Evolutionary conservation across 2,888 invertebrate species (phyloP), one percentile per base, ranked within the genome.

Genomic region (Rhodophaea formosa): DNA sequence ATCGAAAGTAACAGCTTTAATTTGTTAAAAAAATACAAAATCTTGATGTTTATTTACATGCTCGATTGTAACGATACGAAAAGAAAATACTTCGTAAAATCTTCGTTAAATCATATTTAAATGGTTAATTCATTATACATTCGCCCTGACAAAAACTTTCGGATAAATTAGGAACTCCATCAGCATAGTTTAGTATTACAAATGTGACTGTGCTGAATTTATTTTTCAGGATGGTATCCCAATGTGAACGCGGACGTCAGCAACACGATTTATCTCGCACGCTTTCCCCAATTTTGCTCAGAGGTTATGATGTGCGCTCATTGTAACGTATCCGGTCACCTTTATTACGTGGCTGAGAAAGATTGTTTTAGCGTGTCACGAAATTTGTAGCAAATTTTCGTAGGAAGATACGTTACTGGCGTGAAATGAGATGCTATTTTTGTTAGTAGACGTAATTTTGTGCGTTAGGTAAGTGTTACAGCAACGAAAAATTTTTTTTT

Each of bases 211-310:
- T n/a, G n/a, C n/a, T n/a, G n/a, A n/a, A n/a, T n/a, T n/a, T n/a
- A n/a, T n/a, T n/a, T n/a, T n/a, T n/a, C n/a, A n/a, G n/a, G n/a
- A n/a, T n/a, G 53, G 61, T 61, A 61, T 46, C 61, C 55, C 30
- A 59, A 55, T 75, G 51, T 69, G 68, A 69, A 74, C 70, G 58
- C 29, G 57, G 49, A 64, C 61, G 67, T 68, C 60, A 70, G 67
- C 68, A 73, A 74, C 70, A 63, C 69, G 74, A 82, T 81, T 79
- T 81, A 79, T 81, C 72, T 73, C 77, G 69, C 73, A 75, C 75
- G 71, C 64, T 80, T 81, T 78, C 76, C 77, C 69, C 79, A 77
- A 80, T 81, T 79, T 79, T 68, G 63, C 67, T 70, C 70, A 74
- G 67, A 74, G 69, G 71, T 76, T 80, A 77, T 80, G 79, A 79